Evolutionary conservation across 2,888 invertebrate species (phyloP).

Genomic region (Digitonthophagus gazella): DNA sequence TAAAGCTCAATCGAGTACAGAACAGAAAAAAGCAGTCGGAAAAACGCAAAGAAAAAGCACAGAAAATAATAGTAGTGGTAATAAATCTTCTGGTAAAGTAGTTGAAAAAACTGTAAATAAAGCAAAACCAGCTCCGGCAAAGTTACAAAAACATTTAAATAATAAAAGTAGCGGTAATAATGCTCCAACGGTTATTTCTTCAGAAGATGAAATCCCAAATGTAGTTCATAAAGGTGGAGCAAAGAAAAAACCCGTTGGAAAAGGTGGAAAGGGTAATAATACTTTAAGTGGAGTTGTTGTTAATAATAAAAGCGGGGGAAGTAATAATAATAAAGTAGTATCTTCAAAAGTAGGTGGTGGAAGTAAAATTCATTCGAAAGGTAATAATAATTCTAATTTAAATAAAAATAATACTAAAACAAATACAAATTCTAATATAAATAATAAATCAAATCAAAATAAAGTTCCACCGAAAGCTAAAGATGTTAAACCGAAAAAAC

Average conservation of each 20-base stretch:
- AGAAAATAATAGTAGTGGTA: constrained; percentile 30
- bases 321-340: not conserved
- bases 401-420: constrained; percentile 5
- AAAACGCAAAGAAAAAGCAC: constrained; percentile 45
- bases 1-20: constrained; percentile 41
- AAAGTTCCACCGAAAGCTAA: constrained; percentile 32
- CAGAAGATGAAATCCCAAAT: constrained; percentile 29
- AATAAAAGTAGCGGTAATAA: constrained; percentile 13
- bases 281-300: not conserved
- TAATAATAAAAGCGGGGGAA: constrained; percentile 7
- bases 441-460: not conserved
- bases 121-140: constrained; percentile 30
- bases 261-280: not conserved
- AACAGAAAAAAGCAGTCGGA: constrained; percentile 45
- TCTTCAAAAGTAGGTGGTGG: not conserved
- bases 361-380: too few relatives aligned
- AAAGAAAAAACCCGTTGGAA: not conserved
- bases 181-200: constrained; percentile 18
- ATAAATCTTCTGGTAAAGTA: constrained; percentile 24
- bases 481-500: constrained; percentile 19
- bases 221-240: not conserved
- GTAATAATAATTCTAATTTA: too few relatives aligned
- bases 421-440: not conserved
- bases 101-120: constrained; percentile 35
- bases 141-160: constrained; percentile 22